These are phyloP conservation scores for Abrostola triplasia DNA, from an alignment of 2,888 invertebrate genomes.

Conservation along the genomic window DNA sequence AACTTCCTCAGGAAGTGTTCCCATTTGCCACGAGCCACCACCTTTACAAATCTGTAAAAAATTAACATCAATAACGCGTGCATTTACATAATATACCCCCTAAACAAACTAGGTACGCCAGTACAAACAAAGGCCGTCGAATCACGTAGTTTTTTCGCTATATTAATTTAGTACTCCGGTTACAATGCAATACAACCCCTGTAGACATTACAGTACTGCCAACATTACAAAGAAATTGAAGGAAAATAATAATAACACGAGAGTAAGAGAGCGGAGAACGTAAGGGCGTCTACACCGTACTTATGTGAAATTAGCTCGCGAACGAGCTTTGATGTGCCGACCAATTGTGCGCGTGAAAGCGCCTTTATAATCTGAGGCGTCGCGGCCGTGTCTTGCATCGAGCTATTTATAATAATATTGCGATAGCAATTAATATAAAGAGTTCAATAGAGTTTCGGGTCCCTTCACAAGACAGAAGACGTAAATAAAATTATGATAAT, in stretches of 20 bases:
- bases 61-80: constrained; percentile 73
- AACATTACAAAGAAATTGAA: constrained; percentile 82
- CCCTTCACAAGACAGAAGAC: neutral
- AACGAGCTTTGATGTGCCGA: constrained; percentile 83
- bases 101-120: constrained; percentile 80
- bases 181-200: constrained; percentile 76
- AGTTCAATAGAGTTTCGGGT: constrained; percentile 36
- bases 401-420: constrained; percentile 52
- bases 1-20: constrained; percentile 67
- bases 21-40: constrained; percentile 84
- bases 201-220: constrained; percentile 74
- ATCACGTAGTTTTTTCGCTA: constrained; percentile 80
- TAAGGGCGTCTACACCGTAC: constrained; percentile 84
- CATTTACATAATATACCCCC: constrained; percentile 86
- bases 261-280: constrained; percentile 58
- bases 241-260: constrained; percentile 82
- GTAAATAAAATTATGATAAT: neutral
- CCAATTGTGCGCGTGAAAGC: constrained; percentile 81
- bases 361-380: constrained; percentile 81
- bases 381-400: constrained; percentile 59
- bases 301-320: constrained; percentile 86
- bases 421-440: constrained; percentile 46
- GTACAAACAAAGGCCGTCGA: constrained; percentile 78
- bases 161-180: constrained; percentile 87
- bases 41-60: constrained; percentile 76